Evolutionary conservation across 1,140 invertebrate genomes (phyloP).

Genomic region (Macrotrachela quadricornifera): DNA sequence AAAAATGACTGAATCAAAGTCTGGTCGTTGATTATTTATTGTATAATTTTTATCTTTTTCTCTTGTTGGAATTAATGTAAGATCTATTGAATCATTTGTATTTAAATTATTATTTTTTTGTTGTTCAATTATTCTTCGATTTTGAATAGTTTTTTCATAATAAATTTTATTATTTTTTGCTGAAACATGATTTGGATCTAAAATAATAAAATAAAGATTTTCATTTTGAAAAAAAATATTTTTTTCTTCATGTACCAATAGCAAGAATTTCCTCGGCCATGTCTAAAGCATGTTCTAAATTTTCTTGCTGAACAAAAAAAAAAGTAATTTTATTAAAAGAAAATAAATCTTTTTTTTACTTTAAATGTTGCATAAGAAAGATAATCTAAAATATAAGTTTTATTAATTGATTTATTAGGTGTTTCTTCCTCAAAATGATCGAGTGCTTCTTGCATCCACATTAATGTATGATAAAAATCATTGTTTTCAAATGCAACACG

Average conservation of each 20-base stretch:
- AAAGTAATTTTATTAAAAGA: slow-evolving; percentile 5
- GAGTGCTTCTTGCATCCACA: slow-evolving; percentile 85
- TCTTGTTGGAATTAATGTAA: too few relatives aligned
- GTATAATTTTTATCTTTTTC: too few relatives aligned
- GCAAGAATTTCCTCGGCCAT: slow-evolving; percentile 50
- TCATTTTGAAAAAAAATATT: not conserved
- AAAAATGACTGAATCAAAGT: too few relatives aligned
- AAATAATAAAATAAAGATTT: not conserved
- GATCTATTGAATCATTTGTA: too few relatives aligned
- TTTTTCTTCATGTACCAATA: not conserved
- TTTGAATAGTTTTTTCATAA: slow-evolving; percentile 1
- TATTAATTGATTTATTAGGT: slow-evolving; percentile 38
- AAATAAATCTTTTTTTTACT: slow-evolving; percentile 23
- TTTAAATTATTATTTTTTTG: too few relatives aligned
- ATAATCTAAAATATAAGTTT: slow-evolving; percentile 75
- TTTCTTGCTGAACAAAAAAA: slow-evolving; percentile 44
- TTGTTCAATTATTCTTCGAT: too few relatives aligned
- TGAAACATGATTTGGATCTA: slow-evolving; percentile 51
- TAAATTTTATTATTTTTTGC: slow-evolving; percentile 62
- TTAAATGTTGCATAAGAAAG: slow-evolving; percentile 80
- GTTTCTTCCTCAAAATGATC: slow-evolving; percentile 38
- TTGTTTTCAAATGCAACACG: slow-evolving; percentile 74
- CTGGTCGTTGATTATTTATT: too few relatives aligned
- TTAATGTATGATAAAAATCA: slow-evolving; percentile 73
- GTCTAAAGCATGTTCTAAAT: slow-evolving; percentile 58